phyloP scores from a whole-genome alignment of 2,113 vertebrate genomes.

The Oreochromis spilurus region DNA sequence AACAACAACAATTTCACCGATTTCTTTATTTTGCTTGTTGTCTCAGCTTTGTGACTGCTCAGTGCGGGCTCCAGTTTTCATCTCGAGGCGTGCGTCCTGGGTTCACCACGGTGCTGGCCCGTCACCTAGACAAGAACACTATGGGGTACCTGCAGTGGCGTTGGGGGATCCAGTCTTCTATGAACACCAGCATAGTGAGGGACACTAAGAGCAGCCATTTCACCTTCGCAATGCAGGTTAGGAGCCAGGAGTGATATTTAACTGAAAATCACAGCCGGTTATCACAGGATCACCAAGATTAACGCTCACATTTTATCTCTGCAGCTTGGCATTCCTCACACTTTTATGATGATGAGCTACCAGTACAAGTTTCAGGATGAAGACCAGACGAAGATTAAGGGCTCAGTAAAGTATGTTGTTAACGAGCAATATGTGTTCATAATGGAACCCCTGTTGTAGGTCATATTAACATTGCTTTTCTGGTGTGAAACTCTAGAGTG shows the following conservation, averaged over 20 bases:
- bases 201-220: constrained; percentile 95
- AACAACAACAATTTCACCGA: neutral
- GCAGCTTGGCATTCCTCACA: constrained; percentile 94
- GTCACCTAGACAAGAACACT: constrained; percentile 94
- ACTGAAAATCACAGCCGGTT: neutral
- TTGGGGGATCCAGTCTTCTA: constrained; percentile 93
- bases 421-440: neutral
- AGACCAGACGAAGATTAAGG: constrained; percentile 93
- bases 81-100: constrained; percentile 87
- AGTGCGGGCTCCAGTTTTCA: constrained; percentile 91
- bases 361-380: constrained; percentile 99
- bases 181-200: constrained; percentile 94
- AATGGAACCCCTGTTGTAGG: neutral
- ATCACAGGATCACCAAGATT: neutral
- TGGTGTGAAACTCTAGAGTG: neutral
- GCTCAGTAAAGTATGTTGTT: constrained; percentile 87
- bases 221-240: constrained; percentile 87
- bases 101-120: constrained; percentile 86
- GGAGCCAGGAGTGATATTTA: neutral
- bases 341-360: constrained; percentile 93
- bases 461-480: neutral
- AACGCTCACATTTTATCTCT: constrained; percentile 11
- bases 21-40: neutral
- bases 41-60: constrained; percentile 86
- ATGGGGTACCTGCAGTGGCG: constrained; percentile 99